Evolutionary conservation across 2,113 vertebrate genomes (phyloP), one percentile per base, ranked within the genome.

Genomic region (Mola mola): DNA sequence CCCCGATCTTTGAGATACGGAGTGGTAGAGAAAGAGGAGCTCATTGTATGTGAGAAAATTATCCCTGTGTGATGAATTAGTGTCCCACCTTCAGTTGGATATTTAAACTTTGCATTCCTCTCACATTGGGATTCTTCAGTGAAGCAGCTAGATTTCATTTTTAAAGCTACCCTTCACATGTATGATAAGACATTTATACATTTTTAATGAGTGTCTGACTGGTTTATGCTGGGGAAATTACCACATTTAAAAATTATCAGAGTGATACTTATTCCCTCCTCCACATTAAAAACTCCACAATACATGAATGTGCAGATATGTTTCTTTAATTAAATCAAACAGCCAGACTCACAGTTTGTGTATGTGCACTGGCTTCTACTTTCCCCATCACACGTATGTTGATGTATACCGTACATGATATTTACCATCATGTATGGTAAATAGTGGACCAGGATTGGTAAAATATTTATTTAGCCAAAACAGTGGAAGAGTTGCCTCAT

Each of bases 1-100:
- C 43, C 37, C 69, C 86, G 81, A 84, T 78, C 85, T 85, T 86
- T 81, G 24, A 42, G 38, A 65, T 13, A 55, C 11, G 33, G 44
- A 56, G n/a, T n/a, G n/a, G n/a, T n/a, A n/a, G 20, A 57, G 26
- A 65, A 65, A 59, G 37, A 66, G 49, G 44, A 11, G 60, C n/a
- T n/a, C 36, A 59, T 47, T 62, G 62, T 43, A 48, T 49, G 71
- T 51, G 64, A 67, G 64, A 51, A 78, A 75, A 83, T 78, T 50
- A 81, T 79, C 72, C 57, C 70, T 37, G 37, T 70, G 65, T 59
- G 59, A 79, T 76, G 26, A 78, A 69, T 81, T 80, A 77, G 56
- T 60, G 55, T 53, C 50, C 66, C 25, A 36, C 19, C 38, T 25
- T 24, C 46, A 33, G 46, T 53, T 59, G 58, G 64, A 71, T 59